Conservation (phyloP, 2,113 vertebrate genomes). For the Emydocephalus ijimae region DNA sequence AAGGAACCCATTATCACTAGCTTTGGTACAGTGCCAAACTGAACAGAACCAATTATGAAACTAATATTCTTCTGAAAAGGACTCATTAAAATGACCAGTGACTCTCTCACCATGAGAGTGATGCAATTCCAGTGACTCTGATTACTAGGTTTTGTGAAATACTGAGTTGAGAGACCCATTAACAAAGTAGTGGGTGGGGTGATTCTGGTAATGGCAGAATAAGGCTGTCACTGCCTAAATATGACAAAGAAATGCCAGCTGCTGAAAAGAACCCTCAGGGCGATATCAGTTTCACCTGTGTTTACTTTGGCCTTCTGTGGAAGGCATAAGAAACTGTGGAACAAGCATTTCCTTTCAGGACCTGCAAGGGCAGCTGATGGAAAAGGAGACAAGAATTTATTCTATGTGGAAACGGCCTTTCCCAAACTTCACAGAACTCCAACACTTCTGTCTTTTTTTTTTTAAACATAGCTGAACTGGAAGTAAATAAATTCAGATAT, state of each 20-base stretch:
- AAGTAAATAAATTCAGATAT: neutral
- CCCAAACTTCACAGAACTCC: neutral
- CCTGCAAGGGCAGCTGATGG: neutral
- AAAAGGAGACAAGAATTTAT: neutral
- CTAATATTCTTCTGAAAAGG: neutral
- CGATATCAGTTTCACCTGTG: neutral
- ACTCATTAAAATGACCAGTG: neutral
- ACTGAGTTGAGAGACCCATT: neutral
- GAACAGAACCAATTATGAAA: neutral
- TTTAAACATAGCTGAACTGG: neutral
- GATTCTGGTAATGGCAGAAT: neutral
- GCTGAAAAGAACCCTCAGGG: neutral
- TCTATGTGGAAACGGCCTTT: neutral
- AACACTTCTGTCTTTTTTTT: neutral
- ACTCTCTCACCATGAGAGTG: neutral
- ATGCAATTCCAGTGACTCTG: neutral
- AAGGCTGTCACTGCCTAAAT: neutral
- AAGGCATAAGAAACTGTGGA: neutral
- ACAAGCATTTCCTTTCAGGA: neutral
- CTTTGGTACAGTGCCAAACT: neutral
- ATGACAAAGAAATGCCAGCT: neutral
- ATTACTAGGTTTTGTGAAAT: neutral
- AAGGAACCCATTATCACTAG: neutral
- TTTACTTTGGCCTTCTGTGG: neutral
- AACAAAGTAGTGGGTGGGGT: neutral